Evolutionary conservation across 2,113 vertebrate species (phyloP).

Genomic region (Bubalus kerabau): DNA sequence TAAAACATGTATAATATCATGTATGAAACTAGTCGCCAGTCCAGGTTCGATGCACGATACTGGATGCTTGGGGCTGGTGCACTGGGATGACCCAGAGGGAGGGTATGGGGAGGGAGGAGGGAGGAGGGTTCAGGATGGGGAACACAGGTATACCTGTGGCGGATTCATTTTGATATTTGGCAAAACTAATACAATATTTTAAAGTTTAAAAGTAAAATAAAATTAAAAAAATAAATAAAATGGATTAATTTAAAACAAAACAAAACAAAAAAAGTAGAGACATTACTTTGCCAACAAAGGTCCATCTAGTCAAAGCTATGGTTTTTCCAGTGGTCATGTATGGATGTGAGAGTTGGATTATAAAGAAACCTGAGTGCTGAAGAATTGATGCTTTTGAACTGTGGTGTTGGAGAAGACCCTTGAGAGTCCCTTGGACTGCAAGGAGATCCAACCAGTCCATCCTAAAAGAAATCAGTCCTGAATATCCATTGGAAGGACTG

Average conservation of each 20-base stretch:
- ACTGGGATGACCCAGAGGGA: too few relatives aligned
- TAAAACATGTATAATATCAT: neutral
- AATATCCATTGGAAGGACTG: neutral
- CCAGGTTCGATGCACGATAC: too few relatives aligned
- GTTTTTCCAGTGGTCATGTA: neutral
- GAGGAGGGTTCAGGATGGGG: too few relatives aligned
- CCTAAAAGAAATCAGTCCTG: neutral
- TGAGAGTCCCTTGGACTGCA: neutral
- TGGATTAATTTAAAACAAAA: too few relatives aligned
- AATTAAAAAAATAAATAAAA: too few relatives aligned
- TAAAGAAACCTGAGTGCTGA: neutral
- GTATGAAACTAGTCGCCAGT: too few relatives aligned
- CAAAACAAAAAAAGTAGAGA: neutral
- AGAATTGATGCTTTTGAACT: neutral
- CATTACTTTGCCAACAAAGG: neutral
- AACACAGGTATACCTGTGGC: too few relatives aligned
- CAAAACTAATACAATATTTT: too few relatives aligned
- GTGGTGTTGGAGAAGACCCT: neutral
- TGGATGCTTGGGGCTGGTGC: too few relatives aligned
- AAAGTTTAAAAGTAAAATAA: too few relatives aligned
- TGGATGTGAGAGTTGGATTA: neutral
- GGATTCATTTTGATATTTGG: too few relatives aligned
- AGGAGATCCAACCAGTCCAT: neutral
- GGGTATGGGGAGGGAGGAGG: too few relatives aligned
- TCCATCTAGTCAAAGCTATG: neutral